Percentiles rank a stretch among this genome's conserved stretches.
Conservation (phyloP, 2,888 invertebrate species). For the Pristionchus exspectatus region DNA sequence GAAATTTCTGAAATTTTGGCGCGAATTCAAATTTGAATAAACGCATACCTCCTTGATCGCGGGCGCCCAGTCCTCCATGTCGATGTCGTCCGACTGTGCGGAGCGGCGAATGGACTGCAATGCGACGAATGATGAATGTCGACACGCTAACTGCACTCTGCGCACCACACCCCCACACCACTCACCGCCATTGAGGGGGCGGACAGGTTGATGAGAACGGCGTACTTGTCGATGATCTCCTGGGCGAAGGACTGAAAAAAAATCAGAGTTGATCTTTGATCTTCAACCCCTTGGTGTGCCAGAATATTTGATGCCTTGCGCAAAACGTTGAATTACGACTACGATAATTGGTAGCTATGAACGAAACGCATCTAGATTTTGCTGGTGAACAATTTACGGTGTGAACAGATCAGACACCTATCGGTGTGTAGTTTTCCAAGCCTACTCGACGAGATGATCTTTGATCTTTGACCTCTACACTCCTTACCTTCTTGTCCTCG, state of each 20-base stretch:
- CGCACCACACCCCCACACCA: neutral
- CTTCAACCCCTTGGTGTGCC: neutral
- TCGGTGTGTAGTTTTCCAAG: too few species aligned
- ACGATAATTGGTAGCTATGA: neutral
- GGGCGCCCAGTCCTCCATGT: slow-evolving; percentile 71
- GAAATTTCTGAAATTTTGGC: neutral
- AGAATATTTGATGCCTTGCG: neutral
- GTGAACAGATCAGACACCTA: too few species aligned
- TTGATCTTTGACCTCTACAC: neutral
- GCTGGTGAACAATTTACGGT: too few species aligned
- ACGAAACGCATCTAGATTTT: too few species aligned
- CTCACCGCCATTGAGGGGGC: slow-evolving; percentile 72
- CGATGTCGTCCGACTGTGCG: slow-evolving; percentile 69
- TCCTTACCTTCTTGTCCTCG: slow-evolving; percentile 68
- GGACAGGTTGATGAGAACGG: slow-evolving; percentile 74
- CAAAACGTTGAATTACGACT: neutral
- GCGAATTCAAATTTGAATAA: slow-evolving; percentile 21
- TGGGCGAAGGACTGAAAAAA: slow-evolving; percentile 62
- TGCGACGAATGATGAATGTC: slow-evolving; percentile 2
- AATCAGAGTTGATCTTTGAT: neutral
- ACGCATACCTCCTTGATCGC: slow-evolving; percentile 70
- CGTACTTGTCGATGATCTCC: slow-evolving; percentile 71
- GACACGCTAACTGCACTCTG: neutral
- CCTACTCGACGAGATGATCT: neutral
- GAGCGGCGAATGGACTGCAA: slow-evolving; percentile 68